Evolutionary conservation across 1,140 invertebrate genomes (phyloP).

Genomic region (Camponotus pennsylvanicus): DNA sequence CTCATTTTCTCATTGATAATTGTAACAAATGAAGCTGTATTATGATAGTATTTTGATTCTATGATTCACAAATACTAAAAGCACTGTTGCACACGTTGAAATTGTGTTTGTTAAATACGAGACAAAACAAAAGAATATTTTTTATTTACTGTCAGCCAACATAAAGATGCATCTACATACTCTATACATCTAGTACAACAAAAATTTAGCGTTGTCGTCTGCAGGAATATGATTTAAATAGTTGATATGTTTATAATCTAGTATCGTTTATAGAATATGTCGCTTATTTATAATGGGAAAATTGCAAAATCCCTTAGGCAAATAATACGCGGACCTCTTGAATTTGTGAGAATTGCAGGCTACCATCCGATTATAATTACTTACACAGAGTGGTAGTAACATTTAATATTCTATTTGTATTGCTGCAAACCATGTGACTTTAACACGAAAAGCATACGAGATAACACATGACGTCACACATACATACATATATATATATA

Average conservation of each 20-base stretch:
- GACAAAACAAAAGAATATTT: slow-evolving; percentile 24
- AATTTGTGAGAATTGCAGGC: slow-evolving; percentile 54
- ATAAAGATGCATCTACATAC: slow-evolving; percentile 2
- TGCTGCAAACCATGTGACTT: slow-evolving; percentile 49
- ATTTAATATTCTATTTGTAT: slow-evolving; percentile 70
- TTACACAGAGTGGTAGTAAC: slow-evolving; percentile 59
- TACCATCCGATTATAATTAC: slow-evolving; percentile 59
- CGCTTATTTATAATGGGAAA: slow-evolving; percentile 35
- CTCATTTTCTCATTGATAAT: not conserved
- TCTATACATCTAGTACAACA: slow-evolving; percentile 8
- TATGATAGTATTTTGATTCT: slow-evolving; percentile 15
- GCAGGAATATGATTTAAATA: slow-evolving; percentile 30
- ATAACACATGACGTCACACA: slow-evolving; percentile 47
- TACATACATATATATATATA: slow-evolving; percentile 62
- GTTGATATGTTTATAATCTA: slow-evolving; percentile 36
- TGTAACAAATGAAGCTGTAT: not conserved
- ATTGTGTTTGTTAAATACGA: slow-evolving; percentile 12
- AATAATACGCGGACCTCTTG: slow-evolving; percentile 46
- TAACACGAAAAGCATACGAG: slow-evolving; percentile 45
- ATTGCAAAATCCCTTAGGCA: slow-evolving; percentile 66
- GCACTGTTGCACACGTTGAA: not conserved
- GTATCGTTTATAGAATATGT: slow-evolving; percentile 45
- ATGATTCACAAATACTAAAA: not conserved
- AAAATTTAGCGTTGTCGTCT: slow-evolving; percentile 32
- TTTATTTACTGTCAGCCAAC: not conserved